Percentiles rank a stretch among this genome's conserved stretches.
phyloP scores from a whole-genome alignment of 2,113 vertebrate genomes.

The Atherinomorus stipes region DNA sequence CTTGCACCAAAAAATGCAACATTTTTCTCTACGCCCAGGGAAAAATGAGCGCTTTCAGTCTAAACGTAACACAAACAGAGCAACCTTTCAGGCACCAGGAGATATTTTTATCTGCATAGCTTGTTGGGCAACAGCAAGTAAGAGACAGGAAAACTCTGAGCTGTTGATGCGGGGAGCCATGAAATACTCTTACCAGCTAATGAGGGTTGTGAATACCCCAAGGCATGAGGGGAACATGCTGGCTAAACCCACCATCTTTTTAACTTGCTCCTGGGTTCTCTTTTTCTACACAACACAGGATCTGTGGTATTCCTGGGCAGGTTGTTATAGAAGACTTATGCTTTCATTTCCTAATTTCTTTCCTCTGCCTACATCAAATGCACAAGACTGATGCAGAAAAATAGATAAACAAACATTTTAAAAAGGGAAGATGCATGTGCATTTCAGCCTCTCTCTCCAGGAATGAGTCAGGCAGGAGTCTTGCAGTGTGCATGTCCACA shows the following conservation, averaged over 20 bases:
- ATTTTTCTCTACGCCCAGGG: not conserved
- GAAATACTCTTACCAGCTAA: constrained; percentile 21
- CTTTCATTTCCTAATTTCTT: too few species aligned
- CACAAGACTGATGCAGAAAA: constrained; percentile 5
- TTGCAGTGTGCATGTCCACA: not conserved
- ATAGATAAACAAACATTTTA: constrained; percentile 1
- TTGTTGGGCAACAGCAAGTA: constrained; percentile 26
- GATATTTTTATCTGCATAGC: constrained; percentile 38
- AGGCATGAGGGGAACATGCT: not conserved
- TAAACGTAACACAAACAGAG: constrained; percentile 10
- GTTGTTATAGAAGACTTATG: not conserved
- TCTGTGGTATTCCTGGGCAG: constrained; percentile 10
- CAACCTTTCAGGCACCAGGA: constrained; percentile 26
- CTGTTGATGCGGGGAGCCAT: constrained; percentile 1
- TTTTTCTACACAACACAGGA: constrained; percentile 14
- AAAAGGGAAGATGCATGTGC: constrained; percentile 5
- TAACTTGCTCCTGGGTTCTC: not conserved
- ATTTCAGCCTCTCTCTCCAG: constrained; percentile 31
- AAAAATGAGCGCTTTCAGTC: constrained; percentile 9
- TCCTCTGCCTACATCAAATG: too few species aligned
- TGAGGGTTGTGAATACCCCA: constrained; percentile 22
- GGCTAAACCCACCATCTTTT: not conserved
- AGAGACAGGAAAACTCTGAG: constrained; percentile 18
- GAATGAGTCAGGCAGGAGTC: constrained; percentile 19
- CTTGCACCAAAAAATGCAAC: not conserved